Conservation (phyloP, 2,113 vertebrate genomes). For the Brienomyrus brachyistius region DNA sequence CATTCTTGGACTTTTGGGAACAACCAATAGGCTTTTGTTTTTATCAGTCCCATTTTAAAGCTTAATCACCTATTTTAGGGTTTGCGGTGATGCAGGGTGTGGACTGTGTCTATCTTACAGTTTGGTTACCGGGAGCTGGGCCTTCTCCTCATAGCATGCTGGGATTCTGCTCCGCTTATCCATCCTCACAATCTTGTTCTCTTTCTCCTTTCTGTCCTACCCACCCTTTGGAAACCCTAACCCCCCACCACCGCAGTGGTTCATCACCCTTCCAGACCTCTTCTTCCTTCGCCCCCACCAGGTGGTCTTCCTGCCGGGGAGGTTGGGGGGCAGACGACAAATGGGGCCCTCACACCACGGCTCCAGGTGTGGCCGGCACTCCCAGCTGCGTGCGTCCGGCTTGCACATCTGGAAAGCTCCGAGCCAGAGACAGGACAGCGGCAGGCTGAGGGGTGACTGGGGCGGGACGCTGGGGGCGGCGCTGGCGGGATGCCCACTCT, state of each 20-base stretch:
- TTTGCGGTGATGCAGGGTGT: not conserved
- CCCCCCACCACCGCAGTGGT: not conserved
- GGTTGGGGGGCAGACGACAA: not conserved
- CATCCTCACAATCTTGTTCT: not conserved
- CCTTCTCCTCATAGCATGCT: not conserved
- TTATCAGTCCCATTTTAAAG: not conserved
- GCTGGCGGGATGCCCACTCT: not conserved
- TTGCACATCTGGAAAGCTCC: constrained; percentile 13
- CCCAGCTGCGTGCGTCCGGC: constrained; percentile 10
- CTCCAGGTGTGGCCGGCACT: not conserved
- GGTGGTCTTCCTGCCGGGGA: not conserved
- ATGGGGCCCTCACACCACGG: not conserved
- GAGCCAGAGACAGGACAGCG: not conserved
- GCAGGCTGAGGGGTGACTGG: not conserved
- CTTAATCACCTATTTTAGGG: not conserved
- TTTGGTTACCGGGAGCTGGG: not conserved
- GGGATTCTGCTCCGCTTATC: not conserved
- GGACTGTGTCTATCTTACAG: not conserved
- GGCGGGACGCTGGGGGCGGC: not conserved
- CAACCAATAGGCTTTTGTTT: not conserved
- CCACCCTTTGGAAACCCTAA: not conserved
- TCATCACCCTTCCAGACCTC: not conserved
- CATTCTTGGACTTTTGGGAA: not conserved
- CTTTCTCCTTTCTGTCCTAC: not conserved
- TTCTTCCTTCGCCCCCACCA: not conserved